Evolutionary conservation across 2,797 vertebrate genomes (phyloP), one percentile per base, ranked within the genome.

Genomic region (Antrozous pallidus): DNA sequence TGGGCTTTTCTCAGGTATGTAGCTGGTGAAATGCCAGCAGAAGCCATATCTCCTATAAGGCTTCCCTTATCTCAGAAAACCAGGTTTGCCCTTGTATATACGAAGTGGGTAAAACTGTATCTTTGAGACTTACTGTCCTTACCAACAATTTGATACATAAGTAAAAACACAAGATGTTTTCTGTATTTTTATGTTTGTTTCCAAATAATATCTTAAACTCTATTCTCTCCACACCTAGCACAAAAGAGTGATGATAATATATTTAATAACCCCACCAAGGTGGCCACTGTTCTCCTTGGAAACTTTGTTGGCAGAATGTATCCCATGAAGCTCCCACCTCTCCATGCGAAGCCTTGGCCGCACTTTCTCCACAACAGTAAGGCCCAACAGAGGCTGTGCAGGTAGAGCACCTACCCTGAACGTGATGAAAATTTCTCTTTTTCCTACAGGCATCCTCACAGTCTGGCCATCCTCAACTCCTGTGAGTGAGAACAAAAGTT

Each of bases 391-490:
- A 49, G 80, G 28, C 13, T 58, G 3, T 5, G 13, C 10, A 17
- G 13, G 8, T 28, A 56, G 0, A 0, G 81, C 24, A 98, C 99
- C 45, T 96, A 99, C 99, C 98, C 98, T 98, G 97, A 99, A 99
- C 0, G 99, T 99, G 94, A 99, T 99, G 97, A 99, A 99, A 97
- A 99, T 99, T 97, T 99, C 99, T 93, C 98, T 99, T 97, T 98
- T 99, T 69, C 99, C 99, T 67, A 99, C 99, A 7, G 99, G 99
- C 99, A 99, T 99, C 96, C 99, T 98, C 90, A 99, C 99, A 0
- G 99, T 99, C 98, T 99, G 99, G 49, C 99, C 99, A 3, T 99
- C 99, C 97, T 99, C 99, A 82, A 99, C 99, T 20, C 99, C 99
- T 99, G 95, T 20, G 90, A 92, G 45, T 5, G 20, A 51, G 56